phyloP scores from a whole-genome alignment of 92 coral and sea anemone genomes.

The Porites lobata region DNA sequence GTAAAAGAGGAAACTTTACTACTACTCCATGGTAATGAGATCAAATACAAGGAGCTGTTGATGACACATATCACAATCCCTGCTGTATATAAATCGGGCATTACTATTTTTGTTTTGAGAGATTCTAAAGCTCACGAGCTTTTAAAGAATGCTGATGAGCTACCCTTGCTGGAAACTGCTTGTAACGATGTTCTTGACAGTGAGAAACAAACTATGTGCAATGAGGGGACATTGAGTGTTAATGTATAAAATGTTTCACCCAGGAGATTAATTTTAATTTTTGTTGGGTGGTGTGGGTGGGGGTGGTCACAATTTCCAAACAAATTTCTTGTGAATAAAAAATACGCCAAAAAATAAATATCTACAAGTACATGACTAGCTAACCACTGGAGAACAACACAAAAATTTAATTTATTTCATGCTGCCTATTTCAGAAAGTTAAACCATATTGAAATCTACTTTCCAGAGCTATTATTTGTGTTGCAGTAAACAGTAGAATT shows the following conservation, averaged over 20 bases:
- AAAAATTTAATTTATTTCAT: too few species aligned
- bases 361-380: too few species aligned
- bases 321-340: too few species aligned
- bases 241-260: conserved; percentile 6
- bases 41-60: conserved; percentile 64
- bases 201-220: neutral
- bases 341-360: too few species aligned
- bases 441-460: too few species aligned
- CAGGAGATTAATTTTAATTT: too few species aligned
- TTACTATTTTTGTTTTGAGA: conserved; percentile 74
- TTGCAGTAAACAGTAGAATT: too few species aligned
- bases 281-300: too few species aligned
- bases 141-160: conserved; percentile 56
- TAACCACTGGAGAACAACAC: too few species aligned
- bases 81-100: conserved; percentile 84
- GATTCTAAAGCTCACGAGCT: conserved; percentile 57
- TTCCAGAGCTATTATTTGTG: too few species aligned
- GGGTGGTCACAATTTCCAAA: too few species aligned
- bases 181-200: neutral
- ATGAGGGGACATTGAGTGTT: conserved; percentile 3
- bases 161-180: conserved; percentile 29
- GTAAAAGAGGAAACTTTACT: conserved; percentile 76
- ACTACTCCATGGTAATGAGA: conserved; percentile 75
- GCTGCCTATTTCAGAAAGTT: too few species aligned
- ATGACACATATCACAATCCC: conserved; percentile 76